Evolutionary conservation across 2,113 vertebrate species (phyloP).

Genomic region (Anarhynchus alexandrinus): DNA sequence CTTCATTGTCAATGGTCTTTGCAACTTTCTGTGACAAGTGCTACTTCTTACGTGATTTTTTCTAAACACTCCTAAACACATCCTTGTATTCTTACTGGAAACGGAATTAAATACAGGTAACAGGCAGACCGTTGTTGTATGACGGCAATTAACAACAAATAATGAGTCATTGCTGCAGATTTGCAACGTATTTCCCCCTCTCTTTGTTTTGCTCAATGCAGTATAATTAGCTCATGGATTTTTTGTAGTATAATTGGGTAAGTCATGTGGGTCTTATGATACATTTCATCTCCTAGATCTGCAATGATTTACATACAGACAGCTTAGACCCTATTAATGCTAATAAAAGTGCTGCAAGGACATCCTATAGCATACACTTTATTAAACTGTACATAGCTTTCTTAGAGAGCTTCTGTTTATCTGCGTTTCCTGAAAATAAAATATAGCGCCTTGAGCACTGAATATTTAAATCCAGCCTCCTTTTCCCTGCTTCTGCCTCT

Average conservation of each 20-base stretch:
- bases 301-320: conserved; percentile 49
- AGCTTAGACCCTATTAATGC: conserved; percentile 42
- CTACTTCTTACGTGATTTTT: neutral
- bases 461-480: conserved; percentile 57
- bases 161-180: neutral
- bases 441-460: conserved; percentile 40
- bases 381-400: conserved; percentile 38
- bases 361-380: neutral
- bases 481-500: neutral
- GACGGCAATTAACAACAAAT: neutral
- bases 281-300: conserved; percentile 15
- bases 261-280: neutral
- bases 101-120: neutral
- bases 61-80: neutral
- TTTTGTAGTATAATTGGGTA: neutral
- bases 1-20: neutral
- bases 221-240: neutral
- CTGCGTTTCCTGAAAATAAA: conserved; percentile 33
- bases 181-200: neutral
- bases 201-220: neutral
- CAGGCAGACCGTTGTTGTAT: neutral
- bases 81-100: neutral
- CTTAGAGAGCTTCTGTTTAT: conserved; percentile 36
- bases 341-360: conserved; percentile 32
- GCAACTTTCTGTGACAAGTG: neutral